phyloP scores from a whole-genome alignment of 2,797 vertebrate genomes.

The Anableps anableps region DNA sequence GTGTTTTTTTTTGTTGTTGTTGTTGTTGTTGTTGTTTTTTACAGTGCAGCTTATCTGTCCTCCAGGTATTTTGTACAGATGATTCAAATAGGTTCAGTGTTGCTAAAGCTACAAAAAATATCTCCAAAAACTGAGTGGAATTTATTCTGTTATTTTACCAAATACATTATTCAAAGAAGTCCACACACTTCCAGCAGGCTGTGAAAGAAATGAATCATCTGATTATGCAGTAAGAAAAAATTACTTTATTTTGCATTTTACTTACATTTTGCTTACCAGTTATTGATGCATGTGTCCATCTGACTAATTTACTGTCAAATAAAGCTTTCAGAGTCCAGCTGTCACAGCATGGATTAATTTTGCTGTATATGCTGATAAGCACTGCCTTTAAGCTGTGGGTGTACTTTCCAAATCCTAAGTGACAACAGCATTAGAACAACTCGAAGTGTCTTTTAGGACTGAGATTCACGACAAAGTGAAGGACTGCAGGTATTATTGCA shows the following conservation, averaged over 20 bases:
- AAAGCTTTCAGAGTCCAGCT: constrained; percentile 44
- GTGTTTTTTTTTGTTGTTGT: neutral
- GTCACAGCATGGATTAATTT: constrained; percentile 15
- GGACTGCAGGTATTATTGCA: neutral
- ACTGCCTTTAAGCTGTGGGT: constrained; percentile 14
- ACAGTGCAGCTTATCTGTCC: neutral
- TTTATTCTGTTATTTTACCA: constrained; percentile 15
- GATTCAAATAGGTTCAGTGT: neutral
- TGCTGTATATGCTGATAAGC: constrained; percentile 20
- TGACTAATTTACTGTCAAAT: constrained; percentile 56
- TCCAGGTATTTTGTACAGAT: constrained; percentile 4
- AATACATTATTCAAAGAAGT: constrained; percentile 32
- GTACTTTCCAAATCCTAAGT: constrained; percentile 31
- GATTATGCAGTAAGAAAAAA: constrained; percentile 24
- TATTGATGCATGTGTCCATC: constrained; percentile 44
- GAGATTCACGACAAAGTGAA: neutral
- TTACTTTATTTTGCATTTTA: constrained; percentile 47
- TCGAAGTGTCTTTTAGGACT: constrained; percentile 3
- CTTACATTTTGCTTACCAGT: constrained; percentile 22
- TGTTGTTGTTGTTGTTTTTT: neutral
- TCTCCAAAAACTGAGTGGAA: neutral
- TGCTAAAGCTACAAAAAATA: neutral
- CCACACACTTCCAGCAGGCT: constrained; percentile 27
- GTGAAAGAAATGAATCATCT: constrained; percentile 48
- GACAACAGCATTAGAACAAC: constrained; percentile 29